Evolutionary conservation across 2,888 invertebrate species (phyloP), one percentile per base, ranked within the genome.

Genomic region (Noctua janthina): DNA sequence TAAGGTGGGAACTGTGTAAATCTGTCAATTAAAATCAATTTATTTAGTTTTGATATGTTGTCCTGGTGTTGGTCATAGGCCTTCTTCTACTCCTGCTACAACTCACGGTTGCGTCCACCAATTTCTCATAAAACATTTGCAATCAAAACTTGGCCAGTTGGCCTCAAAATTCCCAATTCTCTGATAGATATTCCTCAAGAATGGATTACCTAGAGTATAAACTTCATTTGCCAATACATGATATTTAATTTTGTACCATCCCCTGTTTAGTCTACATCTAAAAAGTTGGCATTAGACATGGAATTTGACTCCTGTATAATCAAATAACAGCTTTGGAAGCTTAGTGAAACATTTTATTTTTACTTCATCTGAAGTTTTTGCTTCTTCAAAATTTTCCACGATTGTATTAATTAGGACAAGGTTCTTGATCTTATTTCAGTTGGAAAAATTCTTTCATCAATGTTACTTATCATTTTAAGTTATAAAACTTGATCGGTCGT

Each of bases 1-100:
- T 89, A 87, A 84, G 74, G 83, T 82, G 49, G 71, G 35, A 78
- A 82, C 51, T 78, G 69, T 74, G 76, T 77, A 46, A 85, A 78
- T 83, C 56, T 74, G 35, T 73, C 29, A 75, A 82, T 79, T 72
- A 39, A 69, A 78, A 74, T 74, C 17, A 29, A 74, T 71, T 79
- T 43, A 69, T 51, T 71, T 51, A 23, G 4, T 13, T 5, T 39
- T 39, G 39, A 39, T 39, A 39, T 54, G 17, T 6, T 43, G 29
- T 1, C 15, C 11, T 0, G 56, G 67, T 20, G 15, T 15, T 29
- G 23, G 2, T 8, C n/a, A 69, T 46, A 20, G 20, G n/a, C 17
- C 46, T 6, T 3, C 43, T 1, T 13, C 8, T 8, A 23, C 8
- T 46, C 17, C 15, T 17, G 59, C 20, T 20, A 51, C 10, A 39